Percentiles rank a stretch among this genome's conserved stretches.
Evolutionary conservation across 2,888 invertebrate species (phyloP).

Genomic region (Trilocha varians): DNA sequence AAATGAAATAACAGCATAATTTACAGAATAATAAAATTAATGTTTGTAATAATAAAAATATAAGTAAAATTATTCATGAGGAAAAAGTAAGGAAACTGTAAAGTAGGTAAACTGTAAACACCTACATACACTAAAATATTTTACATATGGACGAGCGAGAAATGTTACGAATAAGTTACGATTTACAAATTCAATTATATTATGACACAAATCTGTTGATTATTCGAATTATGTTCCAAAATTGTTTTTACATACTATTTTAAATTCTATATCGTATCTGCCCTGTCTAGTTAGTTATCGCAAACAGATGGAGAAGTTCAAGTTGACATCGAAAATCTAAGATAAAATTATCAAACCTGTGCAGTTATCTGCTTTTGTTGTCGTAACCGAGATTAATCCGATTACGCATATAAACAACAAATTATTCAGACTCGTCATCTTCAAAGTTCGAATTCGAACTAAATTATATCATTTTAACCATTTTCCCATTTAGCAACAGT

Average conservation of each 20-base stretch:
- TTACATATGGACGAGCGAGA: too few relatives aligned
- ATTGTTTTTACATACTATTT: not conserved
- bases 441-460: conserved; percentile 29
- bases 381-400: conserved; percentile 28
- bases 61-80: too few relatives aligned
- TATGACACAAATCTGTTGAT: too few relatives aligned
- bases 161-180: too few relatives aligned
- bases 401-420: conserved; percentile 28
- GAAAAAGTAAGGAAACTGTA: too few relatives aligned
- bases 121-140: too few relatives aligned
- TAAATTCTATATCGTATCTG: conserved; percentile 4
- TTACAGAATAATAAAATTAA: too few relatives aligned
- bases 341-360: conserved; percentile 44
- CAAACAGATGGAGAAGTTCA: conserved; percentile 17
- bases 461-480: not conserved
- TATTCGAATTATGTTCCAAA: too few relatives aligned
- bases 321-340: conserved; percentile 19
- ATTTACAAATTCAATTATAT: too few relatives aligned
- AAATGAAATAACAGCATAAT: too few relatives aligned
- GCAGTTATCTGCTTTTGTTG: conserved; percentile 17
- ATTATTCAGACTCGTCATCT: conserved; percentile 34
- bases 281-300: conserved; percentile 15
- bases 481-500: conserved; percentile 10
- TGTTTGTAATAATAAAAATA: too few relatives aligned
- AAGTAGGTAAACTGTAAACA: too few relatives aligned